Conservation (phyloP, 2,888 invertebrate genomes). For the Sinotaia quadrata region DNA sequence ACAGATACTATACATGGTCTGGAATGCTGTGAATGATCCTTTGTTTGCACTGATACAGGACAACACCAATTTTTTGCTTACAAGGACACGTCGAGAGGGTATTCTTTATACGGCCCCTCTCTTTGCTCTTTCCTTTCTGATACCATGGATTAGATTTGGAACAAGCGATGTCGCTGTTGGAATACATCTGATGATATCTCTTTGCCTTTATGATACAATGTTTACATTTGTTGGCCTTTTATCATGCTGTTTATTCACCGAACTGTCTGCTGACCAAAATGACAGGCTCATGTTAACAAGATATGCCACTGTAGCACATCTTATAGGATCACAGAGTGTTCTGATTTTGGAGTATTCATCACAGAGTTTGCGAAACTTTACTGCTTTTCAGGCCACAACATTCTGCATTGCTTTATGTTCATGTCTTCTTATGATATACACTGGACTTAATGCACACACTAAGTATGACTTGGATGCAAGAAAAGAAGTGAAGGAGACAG, state of each 20-base stretch:
- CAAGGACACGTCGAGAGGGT: conserved; percentile 69
- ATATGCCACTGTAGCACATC: conserved; percentile 59
- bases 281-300: conserved; percentile 67
- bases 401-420: conserved; percentile 60
- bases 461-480: conserved; percentile 51
- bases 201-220: conserved; percentile 73
- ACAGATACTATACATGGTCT: conserved; percentile 72
- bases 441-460: conserved; percentile 60
- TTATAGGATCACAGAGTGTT: conserved; percentile 56
- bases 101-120: conserved; percentile 72
- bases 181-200: conserved; percentile 70
- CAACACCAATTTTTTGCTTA: conserved; percentile 58
- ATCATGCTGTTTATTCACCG: conserved; percentile 70
- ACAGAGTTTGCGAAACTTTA: conserved; percentile 64
- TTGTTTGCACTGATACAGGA: conserved; percentile 72
- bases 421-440: conserved; percentile 55
- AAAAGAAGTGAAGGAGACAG: conserved; percentile 16
- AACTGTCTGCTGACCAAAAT: conserved; percentile 63
- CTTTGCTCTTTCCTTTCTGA: conserved; percentile 68
- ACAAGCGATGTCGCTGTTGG: conserved; percentile 64
- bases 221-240: conserved; percentile 72
- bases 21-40: conserved; percentile 74
- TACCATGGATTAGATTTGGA: conserved; percentile 69
- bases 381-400: conserved; percentile 63
- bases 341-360: conserved; percentile 62